Percentiles rank a stretch among this genome's conserved stretches.
These are phyloP conservation scores for Adelges cooleyi DNA, from an alignment of 1,140 invertebrate species.

Conservation along the genomic window DNA sequence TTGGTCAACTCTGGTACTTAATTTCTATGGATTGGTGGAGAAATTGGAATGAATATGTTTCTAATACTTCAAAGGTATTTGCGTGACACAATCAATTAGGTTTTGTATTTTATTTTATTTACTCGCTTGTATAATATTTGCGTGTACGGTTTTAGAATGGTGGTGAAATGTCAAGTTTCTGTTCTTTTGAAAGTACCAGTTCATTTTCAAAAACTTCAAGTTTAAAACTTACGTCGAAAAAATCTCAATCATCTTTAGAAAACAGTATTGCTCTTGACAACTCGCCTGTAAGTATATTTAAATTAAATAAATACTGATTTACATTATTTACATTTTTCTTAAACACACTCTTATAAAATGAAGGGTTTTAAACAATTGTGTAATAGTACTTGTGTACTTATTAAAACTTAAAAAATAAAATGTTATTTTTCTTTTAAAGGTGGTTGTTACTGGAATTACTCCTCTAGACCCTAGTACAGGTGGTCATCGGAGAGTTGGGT, in stretches of 20 bases:
- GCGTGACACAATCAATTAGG: too few species aligned
- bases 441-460: conserved; percentile 32
- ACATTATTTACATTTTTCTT: too few species aligned
- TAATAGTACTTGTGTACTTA: too few species aligned
- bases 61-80: conserved; percentile 32
- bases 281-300: conserved; percentile 27
- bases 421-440: too few species aligned
- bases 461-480: conserved; percentile 25
- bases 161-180: conserved; percentile 15
- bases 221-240: conserved; percentile 21
- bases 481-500: conserved; percentile 19
- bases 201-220: conserved; percentile 9
- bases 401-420: too few species aligned
- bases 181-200: conserved; percentile 24
- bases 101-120: background rate
- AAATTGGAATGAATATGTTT: conserved; percentile 61
- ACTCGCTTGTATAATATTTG: background rate
- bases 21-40: conserved; percentile 74
- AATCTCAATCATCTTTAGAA: conserved; percentile 25
- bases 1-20: conserved; percentile 79
- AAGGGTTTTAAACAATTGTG: too few species aligned
- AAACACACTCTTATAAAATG: too few species aligned
- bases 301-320: too few species aligned
- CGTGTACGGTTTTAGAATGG: conserved; percentile 7
- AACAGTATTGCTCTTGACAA: conserved; percentile 32